Conservation (phyloP, 1,140 invertebrate species). For the Tetranychus urticae region DNA sequence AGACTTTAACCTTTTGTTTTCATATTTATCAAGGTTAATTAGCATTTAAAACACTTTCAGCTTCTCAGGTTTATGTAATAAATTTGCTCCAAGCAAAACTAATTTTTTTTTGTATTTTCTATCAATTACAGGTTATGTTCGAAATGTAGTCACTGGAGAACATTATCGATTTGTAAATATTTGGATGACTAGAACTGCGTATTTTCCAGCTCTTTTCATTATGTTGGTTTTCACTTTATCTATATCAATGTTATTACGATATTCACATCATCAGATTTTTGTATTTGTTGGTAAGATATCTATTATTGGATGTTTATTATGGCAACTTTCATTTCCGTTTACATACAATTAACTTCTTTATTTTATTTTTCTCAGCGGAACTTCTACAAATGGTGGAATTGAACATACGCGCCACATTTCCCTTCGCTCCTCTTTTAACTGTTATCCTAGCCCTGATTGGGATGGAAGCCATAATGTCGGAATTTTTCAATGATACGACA, state of each 20-base stretch:
- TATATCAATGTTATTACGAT: constrained; percentile 87
- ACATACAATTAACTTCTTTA: not conserved
- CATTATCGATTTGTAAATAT: constrained; percentile 94
- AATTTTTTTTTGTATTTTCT: not conserved
- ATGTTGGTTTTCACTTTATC: constrained; percentile 97
- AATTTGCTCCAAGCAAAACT: no score
- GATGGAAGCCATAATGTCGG: constrained; percentile 99
- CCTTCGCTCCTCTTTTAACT: constrained; percentile 78
- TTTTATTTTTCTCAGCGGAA: constrained; percentile 43
- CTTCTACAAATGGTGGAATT: constrained; percentile 89
- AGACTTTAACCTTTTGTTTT: no score
- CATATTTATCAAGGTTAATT: no score
- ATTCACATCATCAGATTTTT: constrained; percentile 97
- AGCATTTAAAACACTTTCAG: no score
- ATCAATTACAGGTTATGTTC: constrained; percentile 19
- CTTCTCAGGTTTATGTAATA: no score
- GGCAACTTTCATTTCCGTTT: not conserved
- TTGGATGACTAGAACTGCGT: constrained; percentile 78
- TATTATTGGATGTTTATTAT: constrained; percentile 1
- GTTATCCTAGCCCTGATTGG: constrained; percentile 91
- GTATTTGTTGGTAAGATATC: constrained; percentile 68
- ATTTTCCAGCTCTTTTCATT: constrained; percentile 77
- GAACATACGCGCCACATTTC: constrained; percentile 41
- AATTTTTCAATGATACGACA: constrained; percentile 96
- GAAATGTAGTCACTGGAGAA: constrained; percentile 93